Conservation (phyloP, 2,797 vertebrate genomes). For the Argya squamiceps region DNA sequence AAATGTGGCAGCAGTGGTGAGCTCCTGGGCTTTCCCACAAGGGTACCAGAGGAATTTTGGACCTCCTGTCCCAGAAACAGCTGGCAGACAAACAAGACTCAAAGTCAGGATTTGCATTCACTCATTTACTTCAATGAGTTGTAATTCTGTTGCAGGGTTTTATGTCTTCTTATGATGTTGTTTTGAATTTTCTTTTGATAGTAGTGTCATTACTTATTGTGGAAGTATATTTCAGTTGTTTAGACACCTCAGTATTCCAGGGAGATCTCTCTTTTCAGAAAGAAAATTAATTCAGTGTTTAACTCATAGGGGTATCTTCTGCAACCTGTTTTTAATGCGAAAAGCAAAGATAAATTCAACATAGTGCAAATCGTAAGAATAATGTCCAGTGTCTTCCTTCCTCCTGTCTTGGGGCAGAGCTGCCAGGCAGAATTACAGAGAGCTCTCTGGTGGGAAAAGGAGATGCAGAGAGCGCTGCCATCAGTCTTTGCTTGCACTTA, state of each 20-base stretch:
- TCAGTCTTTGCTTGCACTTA: not conserved
- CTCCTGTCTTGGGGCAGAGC: not conserved
- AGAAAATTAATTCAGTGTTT: not conserved
- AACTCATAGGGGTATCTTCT: not conserved
- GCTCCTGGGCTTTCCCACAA: not conserved
- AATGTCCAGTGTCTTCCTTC: not conserved
- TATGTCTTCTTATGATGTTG: not conserved
- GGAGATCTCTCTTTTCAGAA: not conserved
- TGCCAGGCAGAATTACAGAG: not conserved
- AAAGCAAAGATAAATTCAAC: not conserved
- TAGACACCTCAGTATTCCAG: not conserved
- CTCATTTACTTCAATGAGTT: not conserved
- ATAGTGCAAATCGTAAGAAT: not conserved
- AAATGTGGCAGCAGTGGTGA: not conserved
- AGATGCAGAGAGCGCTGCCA: slow-evolving; percentile 2
- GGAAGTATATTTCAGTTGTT: not conserved
- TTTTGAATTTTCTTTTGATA: not conserved
- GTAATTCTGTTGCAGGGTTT: not conserved
- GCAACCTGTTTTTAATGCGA: not conserved
- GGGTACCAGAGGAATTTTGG: not conserved
- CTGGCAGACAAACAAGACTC: not conserved
- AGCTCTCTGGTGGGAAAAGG: not conserved
- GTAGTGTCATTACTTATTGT: not conserved
- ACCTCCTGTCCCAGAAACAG: not conserved
- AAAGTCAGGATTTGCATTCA: not conserved